Percentiles rank a stretch among this genome's conserved stretches.
Evolutionary conservation across 2,888 invertebrate genomes (phyloP).

Genomic region (Pristionchus fissidentatus): DNA sequence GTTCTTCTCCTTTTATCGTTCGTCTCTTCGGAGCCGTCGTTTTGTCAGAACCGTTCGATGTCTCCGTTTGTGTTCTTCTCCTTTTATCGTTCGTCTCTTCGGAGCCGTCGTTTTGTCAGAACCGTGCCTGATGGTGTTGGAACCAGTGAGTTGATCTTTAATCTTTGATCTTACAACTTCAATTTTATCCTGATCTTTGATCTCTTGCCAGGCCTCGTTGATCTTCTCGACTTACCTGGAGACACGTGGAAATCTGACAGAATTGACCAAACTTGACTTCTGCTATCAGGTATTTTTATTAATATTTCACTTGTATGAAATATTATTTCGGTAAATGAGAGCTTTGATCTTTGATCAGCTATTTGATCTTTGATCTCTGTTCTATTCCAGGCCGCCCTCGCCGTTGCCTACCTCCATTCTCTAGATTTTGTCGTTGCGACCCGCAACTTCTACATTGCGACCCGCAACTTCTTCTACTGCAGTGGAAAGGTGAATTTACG

Average conservation of each 20-base stretch:
- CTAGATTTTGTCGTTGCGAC: conserved; percentile 1
- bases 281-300: not conserved
- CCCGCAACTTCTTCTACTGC: conserved; percentile 1
- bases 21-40: not conserved
- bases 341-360: too few species aligned
- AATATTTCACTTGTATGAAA: too few species aligned
- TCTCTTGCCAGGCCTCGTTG: conserved; percentile 1
- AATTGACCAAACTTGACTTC: not conserved
- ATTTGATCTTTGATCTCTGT: not conserved
- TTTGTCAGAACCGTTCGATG: not conserved
- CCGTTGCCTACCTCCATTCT: not conserved
- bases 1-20: not conserved
- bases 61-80: not conserved
- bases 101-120: not conserved
- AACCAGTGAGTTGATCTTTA: not conserved
- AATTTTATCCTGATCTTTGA: not conserved
- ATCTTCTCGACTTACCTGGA: not conserved
- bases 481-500: not conserved
- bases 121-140: not conserved
- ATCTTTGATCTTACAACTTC: too few species aligned
- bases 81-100: not conserved
- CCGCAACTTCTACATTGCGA: conserved; percentile 14
- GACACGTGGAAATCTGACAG: not conserved
- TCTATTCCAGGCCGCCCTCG: not conserved
- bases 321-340: too few species aligned